Evolutionary conservation across 1,140 invertebrate genomes (phyloP), one percentile per base, ranked within the genome.

Genomic region (Sitophilus oryzae): DNA sequence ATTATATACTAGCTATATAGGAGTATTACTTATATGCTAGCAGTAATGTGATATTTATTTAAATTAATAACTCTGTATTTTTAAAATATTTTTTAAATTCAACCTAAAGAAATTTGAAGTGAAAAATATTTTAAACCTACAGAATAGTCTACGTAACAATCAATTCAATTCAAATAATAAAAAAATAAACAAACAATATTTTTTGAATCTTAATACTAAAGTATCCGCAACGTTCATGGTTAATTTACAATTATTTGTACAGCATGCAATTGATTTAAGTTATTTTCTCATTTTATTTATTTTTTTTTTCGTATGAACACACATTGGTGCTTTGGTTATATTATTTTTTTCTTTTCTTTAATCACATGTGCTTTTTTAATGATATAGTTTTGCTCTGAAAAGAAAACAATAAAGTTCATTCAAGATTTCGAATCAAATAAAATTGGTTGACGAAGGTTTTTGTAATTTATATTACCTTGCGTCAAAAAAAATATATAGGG

Each of bases 401-500:
- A n/a, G n/a, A n/a, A n/a, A n/a, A n/a, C n/a, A n/a, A n/a, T 36
- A 43, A 20, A 19, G 38, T 52, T 25, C 21, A 18, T 23, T 43
- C 9, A 35, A 22, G 40, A 49, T 41, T 49, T 51, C 25, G 36
- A 37, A 18, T 19, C 22, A 38, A 23, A 25, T 20, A 18, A 18
- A 52, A 16, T 42, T 38, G n/a, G n/a, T n/a, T 55, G 40, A 48
- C 53, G 56, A 52, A 59, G 62, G 62, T 34, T 52, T 58, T 59
- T 64, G 61, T 64, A 61, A 64, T 64, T 52, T 59, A 64, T 64
- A 61, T 64, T 61, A 23, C 62, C 62, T 22, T 45, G 38, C 38
- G 55, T 34, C 55, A 57, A 46, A 19, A 46, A 49, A 56, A 22
- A 23, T 34, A 40, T 5, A 40, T n/a, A n/a, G n/a, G n/a, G n/a